phyloP scores from a whole-genome alignment of 2,113 vertebrate genomes.

The Tachysurus fulvidraco region DNA sequence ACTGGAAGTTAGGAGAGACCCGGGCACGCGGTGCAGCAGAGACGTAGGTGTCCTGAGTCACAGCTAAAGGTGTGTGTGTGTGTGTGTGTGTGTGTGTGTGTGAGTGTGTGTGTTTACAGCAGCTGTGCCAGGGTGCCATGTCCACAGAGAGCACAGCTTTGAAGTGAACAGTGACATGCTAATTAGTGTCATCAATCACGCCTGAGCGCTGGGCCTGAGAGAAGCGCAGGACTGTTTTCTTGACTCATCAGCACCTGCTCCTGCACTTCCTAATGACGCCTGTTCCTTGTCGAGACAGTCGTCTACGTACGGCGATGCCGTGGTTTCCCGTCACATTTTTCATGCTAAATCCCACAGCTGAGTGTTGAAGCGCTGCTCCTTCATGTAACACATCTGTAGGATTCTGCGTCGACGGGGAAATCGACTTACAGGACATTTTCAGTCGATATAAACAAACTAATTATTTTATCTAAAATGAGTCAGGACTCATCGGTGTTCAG shows the following conservation, averaged over 20 bases:
- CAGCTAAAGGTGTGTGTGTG: slow-evolving; percentile 33
- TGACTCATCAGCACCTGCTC: slow-evolving; percentile 55
- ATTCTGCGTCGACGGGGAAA: not conserved
- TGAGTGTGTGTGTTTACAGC: slow-evolving; percentile 46
- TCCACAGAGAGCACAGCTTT: slow-evolving; percentile 34
- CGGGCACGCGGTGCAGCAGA: not conserved
- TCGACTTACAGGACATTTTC: too few relatives aligned
- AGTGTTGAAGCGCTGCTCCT: slow-evolving; percentile 26
- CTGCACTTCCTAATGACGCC: slow-evolving; percentile 31
- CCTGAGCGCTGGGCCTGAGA: slow-evolving; percentile 32
- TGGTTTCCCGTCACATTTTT: slow-evolving; percentile 5
- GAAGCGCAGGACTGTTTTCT: slow-evolving; percentile 40
- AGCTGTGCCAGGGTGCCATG: slow-evolving; percentile 35
- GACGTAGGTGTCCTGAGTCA: slow-evolving; percentile 13
- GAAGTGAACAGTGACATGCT: slow-evolving; percentile 45
- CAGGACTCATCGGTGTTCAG: too few relatives aligned
- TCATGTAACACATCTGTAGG: not conserved
- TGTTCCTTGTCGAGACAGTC: slow-evolving; percentile 2
- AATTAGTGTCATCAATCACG: slow-evolving; percentile 62
- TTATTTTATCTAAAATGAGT: too few relatives aligned
- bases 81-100: slow-evolving; percentile 4
- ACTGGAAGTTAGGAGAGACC: not conserved
- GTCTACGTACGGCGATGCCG: not conserved
- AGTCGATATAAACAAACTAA: too few relatives aligned
- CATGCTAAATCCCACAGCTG: not conserved